Base-by-base conservation (phyloP, 1,140 invertebrate species). In the Diprion similis region DNA sequence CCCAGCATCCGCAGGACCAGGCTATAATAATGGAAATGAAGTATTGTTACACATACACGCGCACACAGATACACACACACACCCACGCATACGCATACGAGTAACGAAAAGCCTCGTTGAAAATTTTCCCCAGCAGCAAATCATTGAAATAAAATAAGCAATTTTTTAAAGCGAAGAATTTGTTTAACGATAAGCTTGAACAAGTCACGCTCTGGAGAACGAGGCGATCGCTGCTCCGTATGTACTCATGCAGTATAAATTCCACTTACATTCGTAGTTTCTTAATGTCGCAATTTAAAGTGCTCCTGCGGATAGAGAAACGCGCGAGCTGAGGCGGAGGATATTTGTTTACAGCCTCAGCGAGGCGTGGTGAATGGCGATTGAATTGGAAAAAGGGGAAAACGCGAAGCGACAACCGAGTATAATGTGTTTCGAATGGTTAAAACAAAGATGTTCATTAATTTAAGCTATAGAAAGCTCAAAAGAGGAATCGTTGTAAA, bases 401-500 rank as follows among this genome's bases (percentile, higher is more conserved):
- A 59, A 15, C 11, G 24, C 24, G 11, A 15, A 59, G 51, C 9
- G 51, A 59, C 51, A 59, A 59, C 51, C 51, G 51, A 59, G n/a
- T 17, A 59, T 59, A 9, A 59, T 15, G n/a, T 4, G 51, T 37
- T 37, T 37, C 17, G 18, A 68, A 68, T 18, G 11, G 37, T 15
- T 15, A 10, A 45, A 68, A n/a, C 68, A 72, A 77, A 78, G 77
- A 79, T 76, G 78, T 82, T 81, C 79, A 78, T 80, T 78, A 83
- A 68, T 81, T 77, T 78, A 81, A 83, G 77, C 78, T 78, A 79
- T 77, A 77, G 75, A 77, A 37, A 73, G 75, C 76, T 80, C 77
- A 79, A 80, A 75, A 66, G 11, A 76, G 68, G 72, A 75, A 79
- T 77, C 71, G 80, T 79, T 82, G 77, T 76, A 79, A 79, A 81